Conservation (phyloP, 1,140 invertebrate species). For the Lucilia sericata region DNA sequence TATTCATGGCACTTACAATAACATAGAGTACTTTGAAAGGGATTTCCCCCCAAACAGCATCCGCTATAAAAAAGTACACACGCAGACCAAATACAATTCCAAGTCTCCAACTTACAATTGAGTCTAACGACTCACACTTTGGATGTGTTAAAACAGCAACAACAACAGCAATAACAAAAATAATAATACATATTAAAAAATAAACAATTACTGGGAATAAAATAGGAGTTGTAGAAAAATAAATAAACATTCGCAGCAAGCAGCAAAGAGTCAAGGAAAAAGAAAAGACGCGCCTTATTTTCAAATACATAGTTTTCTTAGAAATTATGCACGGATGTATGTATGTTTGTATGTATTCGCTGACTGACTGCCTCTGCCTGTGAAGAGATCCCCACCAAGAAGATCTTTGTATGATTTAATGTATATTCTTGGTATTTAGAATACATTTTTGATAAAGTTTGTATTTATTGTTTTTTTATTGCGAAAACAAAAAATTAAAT, state of each 20-base stretch:
- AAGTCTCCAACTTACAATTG: constrained; percentile 8
- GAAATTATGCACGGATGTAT: neutral
- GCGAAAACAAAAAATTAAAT: neutral
- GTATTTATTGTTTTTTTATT: neutral
- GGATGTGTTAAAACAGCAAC: neutral
- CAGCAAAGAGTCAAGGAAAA: neutral
- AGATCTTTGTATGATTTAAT: neutral
- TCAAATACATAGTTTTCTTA: constrained; percentile 15
- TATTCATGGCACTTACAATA: neutral
- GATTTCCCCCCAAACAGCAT: constrained; percentile 21
- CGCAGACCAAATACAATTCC: too few species aligned
- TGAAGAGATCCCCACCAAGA: neutral
- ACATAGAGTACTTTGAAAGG: neutral
- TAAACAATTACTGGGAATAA: constrained; percentile 3
- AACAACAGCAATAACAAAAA: neutral
- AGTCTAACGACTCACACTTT: constrained; percentile 9
- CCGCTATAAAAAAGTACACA: neutral
- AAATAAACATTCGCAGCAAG: neutral
- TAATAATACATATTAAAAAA: neutral
- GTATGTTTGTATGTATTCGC: too few species aligned
- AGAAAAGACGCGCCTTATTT: neutral
- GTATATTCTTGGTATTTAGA: constrained; percentile 6
- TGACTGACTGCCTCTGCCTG: too few species aligned
- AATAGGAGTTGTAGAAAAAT: constrained; percentile 7
- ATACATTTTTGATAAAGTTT: neutral